Conservation (phyloP, 2,797 vertebrate species). For the Merluccius polli region DNA sequence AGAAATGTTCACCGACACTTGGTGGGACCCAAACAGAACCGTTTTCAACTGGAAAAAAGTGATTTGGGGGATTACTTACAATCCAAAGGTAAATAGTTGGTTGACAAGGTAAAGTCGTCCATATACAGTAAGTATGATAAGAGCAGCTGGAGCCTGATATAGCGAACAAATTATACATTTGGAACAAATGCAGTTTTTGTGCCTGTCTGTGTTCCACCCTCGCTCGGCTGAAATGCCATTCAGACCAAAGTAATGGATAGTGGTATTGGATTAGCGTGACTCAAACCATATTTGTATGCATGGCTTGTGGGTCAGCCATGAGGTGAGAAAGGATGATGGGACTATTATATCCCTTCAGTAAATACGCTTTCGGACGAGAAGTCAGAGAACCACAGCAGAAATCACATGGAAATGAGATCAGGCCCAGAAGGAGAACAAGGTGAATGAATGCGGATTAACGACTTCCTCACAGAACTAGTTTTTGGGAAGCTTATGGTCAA, state of each 20-base stretch:
- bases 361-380: not conserved
- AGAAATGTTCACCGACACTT: no score
- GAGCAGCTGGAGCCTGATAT: not conserved
- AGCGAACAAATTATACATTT: not conserved
- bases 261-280: not conserved
- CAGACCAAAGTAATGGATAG: not conserved
- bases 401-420: no score
- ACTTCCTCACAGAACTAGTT: not conserved
- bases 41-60: not conserved
- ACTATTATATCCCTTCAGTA: not conserved
- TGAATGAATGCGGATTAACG: no score
- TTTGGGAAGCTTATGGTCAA: not conserved
- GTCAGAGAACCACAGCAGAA: no score
- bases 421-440: no score
- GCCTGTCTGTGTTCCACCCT: not conserved
- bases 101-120: not conserved
- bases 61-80: not conserved
- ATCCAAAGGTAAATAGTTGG: not conserved
- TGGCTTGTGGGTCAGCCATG: not conserved
- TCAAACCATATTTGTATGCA: not conserved
- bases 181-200: no score
- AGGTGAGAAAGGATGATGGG: not conserved
- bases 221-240: not conserved
- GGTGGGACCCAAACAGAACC: no score
- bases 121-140: not conserved